Percentiles rank a stretch among this genome's conserved stretches.
Evolutionary conservation across 2,797 vertebrate species (phyloP).

Genomic region (Cyprinodon diabolis): DNA sequence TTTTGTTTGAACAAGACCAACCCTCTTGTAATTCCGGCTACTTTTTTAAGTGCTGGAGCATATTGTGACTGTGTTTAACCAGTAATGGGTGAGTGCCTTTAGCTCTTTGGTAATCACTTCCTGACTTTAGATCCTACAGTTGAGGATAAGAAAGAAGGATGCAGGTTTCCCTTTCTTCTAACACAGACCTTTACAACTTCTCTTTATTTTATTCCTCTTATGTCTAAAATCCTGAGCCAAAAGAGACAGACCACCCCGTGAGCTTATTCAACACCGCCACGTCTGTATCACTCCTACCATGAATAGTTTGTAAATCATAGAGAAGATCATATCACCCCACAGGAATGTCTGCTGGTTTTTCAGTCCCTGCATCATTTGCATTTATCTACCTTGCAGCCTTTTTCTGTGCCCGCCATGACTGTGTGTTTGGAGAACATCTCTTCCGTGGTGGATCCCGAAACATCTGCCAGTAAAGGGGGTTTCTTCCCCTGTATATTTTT

Average conservation of each 20-base stretch:
- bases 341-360: slow-evolving; percentile 73
- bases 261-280: slow-evolving; percentile 55
- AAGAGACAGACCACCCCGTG: slow-evolving; percentile 62
- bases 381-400: slow-evolving; percentile 73
- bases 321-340: slow-evolving; percentile 66
- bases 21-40: slow-evolving; percentile 18
- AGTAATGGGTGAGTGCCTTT: slow-evolving; percentile 77
- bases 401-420: slow-evolving; percentile 48
- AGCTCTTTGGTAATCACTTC: slow-evolving; percentile 78
- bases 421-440: slow-evolving; percentile 55
- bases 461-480: slow-evolving; percentile 54
- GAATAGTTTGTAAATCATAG: slow-evolving; percentile 54
- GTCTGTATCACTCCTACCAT: slow-evolving; percentile 46
- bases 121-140: slow-evolving; percentile 72
- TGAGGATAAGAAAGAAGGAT: slow-evolving; percentile 47
- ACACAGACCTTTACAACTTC: slow-evolving; percentile 13
- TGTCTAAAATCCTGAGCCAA: slow-evolving; percentile 21
- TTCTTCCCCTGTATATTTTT: slow-evolving; percentile 25
- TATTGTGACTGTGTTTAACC: slow-evolving; percentile 67
- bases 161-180: slow-evolving; percentile 30
- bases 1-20: slow-evolving; percentile 38
- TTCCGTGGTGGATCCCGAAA: slow-evolving; percentile 48
- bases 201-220: slow-evolving; percentile 12
- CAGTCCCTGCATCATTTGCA: slow-evolving; percentile 69
- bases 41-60: slow-evolving; percentile 56